These are phyloP conservation scores for Dysdera silvatica DNA, from an alignment of 1,140 invertebrate species.

Conservation along the genomic window DNA sequence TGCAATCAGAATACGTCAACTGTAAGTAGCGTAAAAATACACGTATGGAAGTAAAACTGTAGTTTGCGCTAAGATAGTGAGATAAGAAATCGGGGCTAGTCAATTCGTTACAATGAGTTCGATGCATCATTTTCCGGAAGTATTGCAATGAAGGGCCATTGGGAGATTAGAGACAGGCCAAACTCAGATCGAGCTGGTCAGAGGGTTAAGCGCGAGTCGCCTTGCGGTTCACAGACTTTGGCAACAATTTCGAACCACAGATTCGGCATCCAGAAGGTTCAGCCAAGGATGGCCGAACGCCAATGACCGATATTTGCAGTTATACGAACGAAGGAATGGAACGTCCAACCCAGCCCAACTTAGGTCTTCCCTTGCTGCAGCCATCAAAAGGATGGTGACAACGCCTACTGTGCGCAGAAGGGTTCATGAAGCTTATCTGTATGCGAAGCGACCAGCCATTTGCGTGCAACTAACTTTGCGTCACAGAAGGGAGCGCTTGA, in stretches of 20 bases:
- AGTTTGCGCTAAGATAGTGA: neutral
- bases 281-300: neutral
- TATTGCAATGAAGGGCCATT: neutral
- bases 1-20: neutral
- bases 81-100: neutral
- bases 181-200: neutral
- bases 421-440: neutral
- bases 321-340: neutral
- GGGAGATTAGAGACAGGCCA: neutral
- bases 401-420: neutral
- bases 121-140: neutral
- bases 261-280: conserved; percentile 2
- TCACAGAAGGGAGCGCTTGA: neutral
- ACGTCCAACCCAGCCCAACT: neutral
- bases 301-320: conserved; percentile 1
- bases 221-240: neutral
- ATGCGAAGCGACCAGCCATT: neutral
- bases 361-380: neutral
- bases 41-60: neutral
- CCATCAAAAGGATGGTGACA: neutral
- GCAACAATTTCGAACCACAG: conserved; percentile 1
- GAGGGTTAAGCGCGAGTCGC: neutral
- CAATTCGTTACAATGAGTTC: neutral
- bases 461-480: neutral
- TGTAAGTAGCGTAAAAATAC: neutral